Evolutionary conservation across 2,888 invertebrate species (phyloP), one percentile per base, ranked within the genome.

Genomic region (Agrochola lychnidis): DNA sequence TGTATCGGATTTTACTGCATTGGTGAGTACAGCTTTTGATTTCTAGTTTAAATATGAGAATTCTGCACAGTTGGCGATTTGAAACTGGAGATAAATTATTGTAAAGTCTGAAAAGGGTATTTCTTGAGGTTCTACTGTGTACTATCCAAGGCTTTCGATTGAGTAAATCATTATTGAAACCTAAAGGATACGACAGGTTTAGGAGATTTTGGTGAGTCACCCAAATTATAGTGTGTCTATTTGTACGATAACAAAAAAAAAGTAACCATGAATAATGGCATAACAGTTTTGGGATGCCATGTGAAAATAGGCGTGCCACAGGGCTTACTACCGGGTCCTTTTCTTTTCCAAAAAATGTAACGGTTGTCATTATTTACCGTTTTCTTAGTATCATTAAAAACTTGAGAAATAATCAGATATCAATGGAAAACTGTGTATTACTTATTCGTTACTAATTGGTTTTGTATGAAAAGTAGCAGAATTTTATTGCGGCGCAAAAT

Each of bases 21-120:
- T 83, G 88, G 87, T 87, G 25, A 87, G 87, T 87, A 86, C n/a
- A 40, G 30, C 22, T 25, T 48, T 42, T 61, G 7, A 14, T 51
- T 45, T 75, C n/a, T 51, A 19, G 4, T 57, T 56, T 45, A 6
- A 51, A 57, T 42, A 1, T 56, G 63, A 30, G 30, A 10, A 40
- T 63, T 45, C 14, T 63, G 45, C 22, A 30, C 14, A 36, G 22
- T 42, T 22, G 1, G 36, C 12, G 1, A 22, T 75, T 76, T 42
- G 0, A 51, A 81, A 81, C 12, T 19, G n/a, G 12, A 22, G 16
- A 56, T 19, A 3, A 2, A 30, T 30, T 57, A 53, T 36, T 57
- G 16, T 30, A 48, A 73, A 73, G 1, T 1, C 40, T n/a, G 1
- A 48, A 72, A 42, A 74, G 4, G 30, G 9, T 57, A 70, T 36